Evolutionary conservation across 2,797 vertebrate species (phyloP).

Genomic region (Percopsis omiscomaycus): DNA sequence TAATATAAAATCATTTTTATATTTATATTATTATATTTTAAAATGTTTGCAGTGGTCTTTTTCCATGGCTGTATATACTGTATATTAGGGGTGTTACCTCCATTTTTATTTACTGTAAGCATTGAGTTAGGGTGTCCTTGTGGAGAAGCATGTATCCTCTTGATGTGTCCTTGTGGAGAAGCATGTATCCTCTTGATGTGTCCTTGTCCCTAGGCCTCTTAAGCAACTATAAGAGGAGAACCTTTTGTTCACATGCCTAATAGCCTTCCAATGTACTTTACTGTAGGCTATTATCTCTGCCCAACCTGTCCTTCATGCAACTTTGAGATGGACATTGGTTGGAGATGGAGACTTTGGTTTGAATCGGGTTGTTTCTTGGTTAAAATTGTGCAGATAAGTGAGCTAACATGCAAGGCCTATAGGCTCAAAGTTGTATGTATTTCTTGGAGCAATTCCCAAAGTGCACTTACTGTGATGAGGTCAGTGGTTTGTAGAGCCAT

Average conservation of each 20-base stretch:
- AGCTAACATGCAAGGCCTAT: neutral
- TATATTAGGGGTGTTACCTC: constrained; percentile 29
- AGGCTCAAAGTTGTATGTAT: constrained; percentile 24
- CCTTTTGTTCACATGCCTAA: neutral
- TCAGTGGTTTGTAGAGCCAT: constrained; percentile 24
- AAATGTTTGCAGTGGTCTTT: too few relatives aligned
- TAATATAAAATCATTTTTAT: too few relatives aligned
- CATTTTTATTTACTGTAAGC: constrained; percentile 23
- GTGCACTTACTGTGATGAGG: constrained; percentile 63
- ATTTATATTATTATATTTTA: too few relatives aligned
- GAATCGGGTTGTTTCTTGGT: neutral
- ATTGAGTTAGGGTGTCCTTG: constrained; percentile 40
- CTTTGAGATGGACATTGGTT: neutral
- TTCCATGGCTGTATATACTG: neutral
- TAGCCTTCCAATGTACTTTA: too few relatives aligned
- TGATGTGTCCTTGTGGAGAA: neutral
- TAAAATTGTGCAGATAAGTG: neutral
- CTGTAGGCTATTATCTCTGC: too few relatives aligned
- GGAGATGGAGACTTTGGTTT: neutral
- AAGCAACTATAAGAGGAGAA: neutral
- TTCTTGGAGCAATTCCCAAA: constrained; percentile 38
- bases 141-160: neutral
- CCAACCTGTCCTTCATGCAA: neutral
- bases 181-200: neutral
- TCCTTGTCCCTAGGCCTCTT: neutral